Conservation (phyloP, 1,140 invertebrate species). For the Saccostrea cuccullata region DNA sequence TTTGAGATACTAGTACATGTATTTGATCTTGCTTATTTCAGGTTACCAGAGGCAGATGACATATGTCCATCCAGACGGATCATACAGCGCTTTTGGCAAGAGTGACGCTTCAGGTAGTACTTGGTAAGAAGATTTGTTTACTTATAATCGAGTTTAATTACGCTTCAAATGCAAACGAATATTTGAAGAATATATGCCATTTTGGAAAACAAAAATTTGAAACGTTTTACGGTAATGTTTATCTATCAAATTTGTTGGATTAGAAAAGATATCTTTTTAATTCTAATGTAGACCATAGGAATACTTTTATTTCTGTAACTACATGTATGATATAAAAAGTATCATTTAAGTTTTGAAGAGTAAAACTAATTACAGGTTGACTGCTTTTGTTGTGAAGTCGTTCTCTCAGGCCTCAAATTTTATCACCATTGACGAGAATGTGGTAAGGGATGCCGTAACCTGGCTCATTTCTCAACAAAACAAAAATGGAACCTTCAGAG, state of each 20-base stretch:
- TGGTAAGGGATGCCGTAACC: conserved; percentile 86
- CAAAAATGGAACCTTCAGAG: conserved; percentile 88
- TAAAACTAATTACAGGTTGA: conserved; percentile 44
- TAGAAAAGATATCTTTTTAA: too few relatives aligned
- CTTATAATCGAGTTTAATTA: too few relatives aligned
- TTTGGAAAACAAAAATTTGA: too few relatives aligned
- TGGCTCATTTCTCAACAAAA: conserved; percentile 90
- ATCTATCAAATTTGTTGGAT: too few relatives aligned
- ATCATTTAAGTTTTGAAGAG: too few relatives aligned
- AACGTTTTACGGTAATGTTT: too few relatives aligned
- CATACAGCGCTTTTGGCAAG: conserved; percentile 95
- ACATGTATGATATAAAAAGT: too few relatives aligned
- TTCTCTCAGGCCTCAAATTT: conserved; percentile 89
- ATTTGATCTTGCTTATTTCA: conserved; percentile 60
- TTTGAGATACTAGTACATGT: too few relatives aligned
- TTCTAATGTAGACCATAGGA: too few relatives aligned
- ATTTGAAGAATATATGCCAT: too few relatives aligned
- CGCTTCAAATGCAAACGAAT: too few relatives aligned
- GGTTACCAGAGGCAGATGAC: conserved; percentile 94
- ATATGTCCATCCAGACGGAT: conserved; percentile 92
- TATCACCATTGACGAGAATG: conserved; percentile 86
- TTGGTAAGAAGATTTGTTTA: conserved; percentile 81
- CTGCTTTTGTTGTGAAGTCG: conserved; percentile 88
- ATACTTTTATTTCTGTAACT: background rate
- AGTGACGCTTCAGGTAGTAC: conserved; percentile 91